These are phyloP conservation scores for Hemicrepidius hirtus DNA, from an alignment of 2,888 invertebrate species.

Conservation along the genomic window DNA sequence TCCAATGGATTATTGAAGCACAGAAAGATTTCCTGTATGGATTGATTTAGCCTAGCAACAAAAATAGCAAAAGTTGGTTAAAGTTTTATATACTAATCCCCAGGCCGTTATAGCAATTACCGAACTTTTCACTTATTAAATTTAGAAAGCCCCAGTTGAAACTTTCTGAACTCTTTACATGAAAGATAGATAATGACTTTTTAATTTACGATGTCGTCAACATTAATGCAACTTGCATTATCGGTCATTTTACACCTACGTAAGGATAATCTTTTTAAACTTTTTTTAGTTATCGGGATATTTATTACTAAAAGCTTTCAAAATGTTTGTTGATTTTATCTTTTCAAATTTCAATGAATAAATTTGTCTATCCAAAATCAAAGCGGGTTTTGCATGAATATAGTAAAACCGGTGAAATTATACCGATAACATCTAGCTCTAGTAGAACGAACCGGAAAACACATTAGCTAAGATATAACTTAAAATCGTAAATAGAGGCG, in stretches of 20 bases:
- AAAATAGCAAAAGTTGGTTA: background rate
- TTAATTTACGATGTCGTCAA: conserved; percentile 40
- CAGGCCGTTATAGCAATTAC: conserved; percentile 19
- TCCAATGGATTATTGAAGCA: too few relatives aligned
- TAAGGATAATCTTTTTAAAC: background rate
- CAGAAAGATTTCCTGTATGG: too few relatives aligned
- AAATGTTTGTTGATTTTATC: background rate
- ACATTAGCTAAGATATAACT: conserved; percentile 49
- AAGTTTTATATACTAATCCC: conserved; percentile 19
- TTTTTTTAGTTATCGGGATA: background rate
- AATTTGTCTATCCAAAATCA: conserved; percentile 16
- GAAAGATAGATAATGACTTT: conserved; percentile 45
- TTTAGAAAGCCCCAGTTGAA: conserved; percentile 22
- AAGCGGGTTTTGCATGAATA: conserved; percentile 13
- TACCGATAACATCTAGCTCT: conserved; percentile 41
- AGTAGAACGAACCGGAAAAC: conserved; percentile 44
- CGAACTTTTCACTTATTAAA: conserved; percentile 44
- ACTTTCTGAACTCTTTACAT: conserved; percentile 24
- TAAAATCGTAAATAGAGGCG: conserved; percentile 50
- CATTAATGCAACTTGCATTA: conserved; percentile 37
- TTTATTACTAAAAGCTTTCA: too few relatives aligned
- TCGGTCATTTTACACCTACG: conserved; percentile 19
- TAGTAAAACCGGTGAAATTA: conserved; percentile 30
- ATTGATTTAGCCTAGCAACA: background rate
- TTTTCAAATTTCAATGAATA: conserved; percentile 1